Base-by-base conservation (phyloP, 2,888 invertebrate species). In the Orthonychiurus folsomi region DNA sequence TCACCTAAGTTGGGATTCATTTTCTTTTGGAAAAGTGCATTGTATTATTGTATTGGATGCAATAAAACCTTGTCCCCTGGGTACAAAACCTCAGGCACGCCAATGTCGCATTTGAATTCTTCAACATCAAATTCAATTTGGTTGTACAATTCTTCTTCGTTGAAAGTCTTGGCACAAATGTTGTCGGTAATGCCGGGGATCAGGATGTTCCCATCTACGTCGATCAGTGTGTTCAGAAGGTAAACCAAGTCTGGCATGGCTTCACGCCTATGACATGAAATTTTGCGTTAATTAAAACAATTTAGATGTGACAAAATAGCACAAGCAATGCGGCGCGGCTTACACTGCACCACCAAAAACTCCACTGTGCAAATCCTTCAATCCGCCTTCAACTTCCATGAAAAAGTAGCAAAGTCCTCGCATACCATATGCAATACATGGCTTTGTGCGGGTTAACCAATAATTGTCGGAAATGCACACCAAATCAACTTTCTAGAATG, bases 381-480 rank as follows among this genome's bases (percentile, higher is more conserved):
- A 78, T 12, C 95, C 89, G 77, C 96, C 92, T 76, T 87, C 85
- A 12, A 97, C 83, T 78, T 93, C 91, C 50, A 93, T 75, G 73
- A 84, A 85, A 77, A 93, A 99, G 78, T 96, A 96, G 75, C 89
- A 90, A 64, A 94, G 83, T 20, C 97, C 97, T 70, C 95, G 83
- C 15, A 99, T 81, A 3, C 97, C 97, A 78, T 97, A 97, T 0
- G 96, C 96, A 65, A 99, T 84, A 76, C 97, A 97, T 0, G 99
- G 97, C 75, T 93, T 94, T n/a, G 85, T 87, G 66, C 88, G 94
- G 1, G 97, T 96, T 64, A 99, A 79, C 97, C 97, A 99, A 77
- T 97, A 99, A 79, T 96, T 99, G 77, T 99, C 97, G 24, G 95
- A 95, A 75, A 99, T 96, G 77, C 95, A 96, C 18, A 95, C 92